Percentiles rank a stretch among this genome's conserved stretches.
phyloP scores from a whole-genome alignment of 1,140 invertebrate species.

The Cryptotermes secundus region DNA sequence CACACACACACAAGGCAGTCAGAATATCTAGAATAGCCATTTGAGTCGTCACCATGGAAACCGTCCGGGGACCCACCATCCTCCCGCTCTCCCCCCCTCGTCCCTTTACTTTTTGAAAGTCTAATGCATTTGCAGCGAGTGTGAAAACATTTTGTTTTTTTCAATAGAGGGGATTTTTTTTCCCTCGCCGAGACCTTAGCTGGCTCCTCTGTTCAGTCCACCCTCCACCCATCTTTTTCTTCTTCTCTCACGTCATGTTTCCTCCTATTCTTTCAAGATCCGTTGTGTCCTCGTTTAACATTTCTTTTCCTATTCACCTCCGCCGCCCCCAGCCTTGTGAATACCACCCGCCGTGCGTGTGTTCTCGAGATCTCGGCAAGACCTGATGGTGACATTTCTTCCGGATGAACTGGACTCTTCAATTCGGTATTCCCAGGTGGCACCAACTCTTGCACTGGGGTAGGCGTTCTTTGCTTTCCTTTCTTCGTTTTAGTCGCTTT shows the following conservation, averaged over 20 bases:
- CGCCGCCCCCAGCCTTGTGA: not conserved
- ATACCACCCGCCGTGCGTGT: constrained; percentile 2
- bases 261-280: constrained; percentile 15
- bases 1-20: constrained; percentile 22
- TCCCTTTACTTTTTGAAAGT: constrained; percentile 35
- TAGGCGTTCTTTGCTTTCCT: constrained; percentile 23
- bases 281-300: constrained; percentile 27
- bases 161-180: constrained; percentile 33
- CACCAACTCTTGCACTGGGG: constrained; percentile 25
- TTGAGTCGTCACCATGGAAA: constrained; percentile 35
- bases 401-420: constrained; percentile 34
- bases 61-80: constrained; percentile 29
- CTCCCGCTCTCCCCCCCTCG: not conserved
- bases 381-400: constrained; percentile 25
- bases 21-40: constrained; percentile 43
- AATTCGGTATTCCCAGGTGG: constrained; percentile 33
- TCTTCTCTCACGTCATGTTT: constrained; percentile 18
- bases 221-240: constrained; percentile 25
- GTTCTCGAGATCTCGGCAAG: constrained; percentile 9
- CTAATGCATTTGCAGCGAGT: constrained; percentile 32
- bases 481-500: too few species aligned
- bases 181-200: not conserved
- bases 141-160: constrained; percentile 33
- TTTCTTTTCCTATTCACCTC: constrained; percentile 24
- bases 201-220: not conserved